Percentiles rank a stretch among this genome's conserved stretches.
phyloP scores from a whole-genome alignment of 2,113 vertebrate genomes.

The Laticauda colubrina region DNA sequence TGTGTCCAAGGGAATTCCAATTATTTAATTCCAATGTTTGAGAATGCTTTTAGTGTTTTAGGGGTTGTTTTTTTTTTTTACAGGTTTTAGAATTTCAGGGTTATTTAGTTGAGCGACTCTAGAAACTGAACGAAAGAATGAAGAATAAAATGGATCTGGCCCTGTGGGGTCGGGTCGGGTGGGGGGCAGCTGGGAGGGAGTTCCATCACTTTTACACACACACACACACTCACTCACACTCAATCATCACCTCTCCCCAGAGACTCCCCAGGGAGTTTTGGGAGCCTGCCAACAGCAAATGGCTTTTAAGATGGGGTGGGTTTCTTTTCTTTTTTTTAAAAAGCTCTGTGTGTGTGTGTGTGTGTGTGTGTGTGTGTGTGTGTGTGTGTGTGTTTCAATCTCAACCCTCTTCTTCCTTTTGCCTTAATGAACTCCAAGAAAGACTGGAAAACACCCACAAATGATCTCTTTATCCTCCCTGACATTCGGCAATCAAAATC shows the following conservation, averaged over 20 bases:
- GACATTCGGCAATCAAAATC: not conserved
- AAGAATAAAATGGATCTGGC: not conserved
- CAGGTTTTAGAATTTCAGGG: not conserved
- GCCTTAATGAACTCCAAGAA: not conserved
- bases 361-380: too few relatives aligned
- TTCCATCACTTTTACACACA: not conserved
- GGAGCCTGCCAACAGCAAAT: conserved; percentile 2
- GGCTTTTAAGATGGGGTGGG: not conserved
- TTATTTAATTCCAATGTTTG: not conserved
- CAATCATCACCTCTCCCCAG: too few relatives aligned
- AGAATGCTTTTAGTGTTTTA: not conserved
- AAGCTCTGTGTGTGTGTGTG: not conserved
- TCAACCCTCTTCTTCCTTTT: not conserved
- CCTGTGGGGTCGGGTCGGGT: not conserved
- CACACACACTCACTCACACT: too few relatives aligned
- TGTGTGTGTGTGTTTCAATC: not conserved
- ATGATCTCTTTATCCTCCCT: not conserved
- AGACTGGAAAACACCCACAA: not conserved
- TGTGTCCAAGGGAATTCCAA: not conserved
- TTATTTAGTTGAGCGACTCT: not conserved
- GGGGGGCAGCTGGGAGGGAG: not conserved
- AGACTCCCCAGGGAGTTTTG: not conserved
- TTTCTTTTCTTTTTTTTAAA: not conserved
- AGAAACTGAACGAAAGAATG: not conserved
- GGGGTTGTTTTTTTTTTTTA: not conserved